phyloP scores from a whole-genome alignment of 1,140 invertebrate species.

The Linepithema humile region DNA sequence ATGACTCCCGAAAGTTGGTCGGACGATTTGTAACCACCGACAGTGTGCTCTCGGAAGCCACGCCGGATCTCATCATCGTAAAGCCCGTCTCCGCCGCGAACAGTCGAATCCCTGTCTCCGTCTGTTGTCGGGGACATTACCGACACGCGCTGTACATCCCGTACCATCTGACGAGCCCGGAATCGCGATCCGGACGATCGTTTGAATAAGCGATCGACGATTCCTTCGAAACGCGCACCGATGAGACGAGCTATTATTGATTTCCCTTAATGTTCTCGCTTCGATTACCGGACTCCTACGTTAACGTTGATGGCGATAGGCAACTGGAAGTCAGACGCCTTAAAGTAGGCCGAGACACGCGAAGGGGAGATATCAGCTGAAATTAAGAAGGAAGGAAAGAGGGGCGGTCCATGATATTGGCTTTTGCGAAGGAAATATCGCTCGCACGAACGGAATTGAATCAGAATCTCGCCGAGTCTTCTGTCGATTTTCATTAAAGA shows the following conservation, averaged over 20 bases:
- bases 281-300: constrained; percentile 34
- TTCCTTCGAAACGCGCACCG: constrained; percentile 8
- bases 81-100: constrained; percentile 37
- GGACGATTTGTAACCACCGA: constrained; percentile 53
- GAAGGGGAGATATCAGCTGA: constrained; percentile 29
- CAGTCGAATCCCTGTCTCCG: constrained; percentile 7
- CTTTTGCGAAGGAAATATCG: constrained; percentile 30
- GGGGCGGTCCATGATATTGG: constrained; percentile 2
- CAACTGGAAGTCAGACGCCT: not conserved
- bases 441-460: not conserved
- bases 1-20: not conserved
- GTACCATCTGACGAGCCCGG: constrained; percentile 32
- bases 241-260: constrained; percentile 59
- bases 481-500: constrained; percentile 29
- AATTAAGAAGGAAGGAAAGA: constrained; percentile 28
- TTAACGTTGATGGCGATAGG: constrained; percentile 32
- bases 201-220: constrained; percentile 70
- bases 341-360: constrained; percentile 42
- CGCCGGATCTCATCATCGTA: constrained; percentile 25
- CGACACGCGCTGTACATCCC: constrained; percentile 45
- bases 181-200: constrained; percentile 63
- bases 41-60: not conserved
- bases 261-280: constrained; percentile 58
- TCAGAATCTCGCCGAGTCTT: constrained; percentile 7
- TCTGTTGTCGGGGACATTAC: constrained; percentile 53